Evolutionary conservation across 1,140 invertebrate genomes (phyloP).

Genomic region (Dryas iulia): DNA sequence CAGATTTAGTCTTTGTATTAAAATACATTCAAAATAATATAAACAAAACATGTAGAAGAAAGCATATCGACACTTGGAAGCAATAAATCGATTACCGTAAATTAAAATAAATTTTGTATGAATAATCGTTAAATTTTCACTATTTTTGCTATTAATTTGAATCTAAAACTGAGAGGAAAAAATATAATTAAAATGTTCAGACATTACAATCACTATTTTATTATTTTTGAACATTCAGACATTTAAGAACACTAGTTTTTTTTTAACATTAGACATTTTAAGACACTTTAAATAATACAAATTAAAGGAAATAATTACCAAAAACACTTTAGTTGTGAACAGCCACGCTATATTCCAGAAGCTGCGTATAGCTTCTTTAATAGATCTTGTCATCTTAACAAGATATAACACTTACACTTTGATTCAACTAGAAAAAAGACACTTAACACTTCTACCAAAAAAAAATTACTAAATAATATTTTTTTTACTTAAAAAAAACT

Average conservation of each 20-base stretch:
- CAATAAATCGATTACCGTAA: background rate
- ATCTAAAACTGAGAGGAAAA: too few species aligned
- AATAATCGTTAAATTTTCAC: background rate
- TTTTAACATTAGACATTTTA: too few species aligned
- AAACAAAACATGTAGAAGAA: background rate
- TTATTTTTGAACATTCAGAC: too few species aligned
- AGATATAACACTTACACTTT: constrained; percentile 8
- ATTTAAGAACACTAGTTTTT: too few species aligned
- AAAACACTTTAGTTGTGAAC: constrained; percentile 63
- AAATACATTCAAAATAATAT: background rate
- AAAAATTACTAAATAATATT: too few species aligned
- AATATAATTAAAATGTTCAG: too few species aligned
- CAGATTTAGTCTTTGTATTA: too few species aligned
- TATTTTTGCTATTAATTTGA: too few species aligned
- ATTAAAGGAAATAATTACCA: constrained; percentile 51
- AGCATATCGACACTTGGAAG: background rate
- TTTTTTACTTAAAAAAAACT: background rate
- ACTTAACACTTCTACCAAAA: too few species aligned
- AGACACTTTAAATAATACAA: background rate
- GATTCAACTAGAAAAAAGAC: background rate
- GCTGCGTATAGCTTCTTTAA: constrained; percentile 50
- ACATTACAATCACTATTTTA: too few species aligned
- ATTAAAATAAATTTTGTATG: background rate
- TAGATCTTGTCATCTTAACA: constrained; percentile 48
- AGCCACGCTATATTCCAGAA: constrained; percentile 71